Evolutionary conservation across 2,113 vertebrate genomes (phyloP).

Genomic region (Nanorana parkeri): DNA sequence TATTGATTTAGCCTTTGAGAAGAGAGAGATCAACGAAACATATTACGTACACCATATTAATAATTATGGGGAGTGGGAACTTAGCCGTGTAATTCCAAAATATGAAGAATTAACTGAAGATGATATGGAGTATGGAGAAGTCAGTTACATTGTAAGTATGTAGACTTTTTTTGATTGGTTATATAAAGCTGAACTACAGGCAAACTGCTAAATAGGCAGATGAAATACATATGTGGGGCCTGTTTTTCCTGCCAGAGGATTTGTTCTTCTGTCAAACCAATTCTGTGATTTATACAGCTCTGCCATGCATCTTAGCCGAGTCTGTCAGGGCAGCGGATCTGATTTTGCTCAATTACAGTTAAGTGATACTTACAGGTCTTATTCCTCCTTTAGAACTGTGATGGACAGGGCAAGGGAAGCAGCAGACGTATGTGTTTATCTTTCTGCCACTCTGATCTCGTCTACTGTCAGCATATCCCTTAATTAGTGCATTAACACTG

Average conservation of each 20-base stretch:
- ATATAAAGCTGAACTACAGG: neutral
- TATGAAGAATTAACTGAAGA: slow-evolving; percentile 80
- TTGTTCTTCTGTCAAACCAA: too few relatives aligned
- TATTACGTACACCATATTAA: slow-evolving; percentile 86
- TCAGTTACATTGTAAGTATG: slow-evolving; percentile 89
- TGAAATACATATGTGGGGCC: neutral
- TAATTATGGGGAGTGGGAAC: slow-evolving; percentile 96
- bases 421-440: too few relatives aligned
- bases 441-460: too few relatives aligned
- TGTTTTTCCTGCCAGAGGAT: neutral
- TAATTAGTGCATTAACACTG: too few relatives aligned
- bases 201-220: neutral
- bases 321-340: too few relatives aligned
- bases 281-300: too few relatives aligned
- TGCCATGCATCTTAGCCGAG: too few relatives aligned
- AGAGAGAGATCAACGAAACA: slow-evolving; percentile 80
- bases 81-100: slow-evolving; percentile 82
- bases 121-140: slow-evolving; percentile 76
- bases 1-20: slow-evolving; percentile 91
- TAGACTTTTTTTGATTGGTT: neutral
- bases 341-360: too few relatives aligned
- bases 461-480: too few relatives aligned
- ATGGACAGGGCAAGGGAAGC: too few relatives aligned
- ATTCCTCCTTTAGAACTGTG: too few relatives aligned
- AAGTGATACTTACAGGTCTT: too few relatives aligned